Conservation (phyloP, 35 echinoderm and acorn worm species). For the Patiria miniata region DNA sequence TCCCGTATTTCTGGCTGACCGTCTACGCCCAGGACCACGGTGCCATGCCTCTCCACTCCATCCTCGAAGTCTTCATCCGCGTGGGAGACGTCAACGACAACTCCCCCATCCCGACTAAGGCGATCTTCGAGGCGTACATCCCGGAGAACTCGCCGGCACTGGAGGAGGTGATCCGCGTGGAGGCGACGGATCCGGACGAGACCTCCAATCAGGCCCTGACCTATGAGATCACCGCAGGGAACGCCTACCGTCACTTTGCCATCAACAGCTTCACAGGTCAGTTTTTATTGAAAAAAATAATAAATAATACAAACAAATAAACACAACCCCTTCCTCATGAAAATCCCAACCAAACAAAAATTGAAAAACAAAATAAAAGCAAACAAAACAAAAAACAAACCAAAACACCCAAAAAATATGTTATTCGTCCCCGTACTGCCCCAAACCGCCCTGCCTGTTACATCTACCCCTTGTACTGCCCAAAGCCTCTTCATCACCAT, state of each 20-base stretch:
- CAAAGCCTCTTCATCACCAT: too few relatives aligned
- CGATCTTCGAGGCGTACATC: conserved; percentile 65
- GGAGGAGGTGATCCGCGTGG: conserved; percentile 52
- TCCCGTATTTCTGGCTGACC: conserved; percentile 85
- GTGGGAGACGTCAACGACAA: conserved; percentile 93
- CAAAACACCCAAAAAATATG: too few relatives aligned
- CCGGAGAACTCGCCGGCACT: conserved; percentile 63
- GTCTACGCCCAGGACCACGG: conserved; percentile 92
- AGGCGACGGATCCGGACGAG: conserved; percentile 69
- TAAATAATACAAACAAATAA: too few relatives aligned
- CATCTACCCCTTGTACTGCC: too few relatives aligned
- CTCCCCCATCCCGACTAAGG: conserved; percentile 61
- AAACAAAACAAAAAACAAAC: too few relatives aligned
- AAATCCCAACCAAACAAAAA: too few relatives aligned
- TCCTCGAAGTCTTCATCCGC: conserved; percentile 79
- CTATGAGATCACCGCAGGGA: conserved; percentile 50
- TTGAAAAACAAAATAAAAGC: too few relatives aligned
- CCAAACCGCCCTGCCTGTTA: too few relatives aligned
- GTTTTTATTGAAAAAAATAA: too few relatives aligned
- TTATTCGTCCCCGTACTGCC: too few relatives aligned
- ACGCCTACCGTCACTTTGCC: conserved; percentile 59
- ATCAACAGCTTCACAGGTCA: conserved; percentile 83
- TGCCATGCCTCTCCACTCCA: conserved; percentile 79
- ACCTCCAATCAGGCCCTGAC: conserved; percentile 53
- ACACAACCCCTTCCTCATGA: too few relatives aligned